Base-by-base conservation (phyloP, 2,113 vertebrate genomes). In the Pelusios castaneus region DNA sequence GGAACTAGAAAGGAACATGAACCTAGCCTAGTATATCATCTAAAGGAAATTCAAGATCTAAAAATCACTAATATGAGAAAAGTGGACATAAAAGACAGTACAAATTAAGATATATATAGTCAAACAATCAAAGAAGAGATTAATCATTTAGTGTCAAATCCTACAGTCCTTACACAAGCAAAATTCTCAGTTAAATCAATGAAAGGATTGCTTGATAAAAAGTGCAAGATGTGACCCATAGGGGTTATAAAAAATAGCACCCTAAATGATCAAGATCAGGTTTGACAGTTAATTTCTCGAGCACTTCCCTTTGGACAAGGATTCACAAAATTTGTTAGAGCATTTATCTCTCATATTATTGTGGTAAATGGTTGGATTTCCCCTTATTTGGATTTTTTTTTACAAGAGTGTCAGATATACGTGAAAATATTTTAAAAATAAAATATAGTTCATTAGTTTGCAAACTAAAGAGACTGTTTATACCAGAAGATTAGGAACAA, bases 21-120 rank as follows among this genome's bases (percentile, higher is more conserved):
- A 10, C 12, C 16, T 82, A 77, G 11, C 2, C 85, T 47, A 80
- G 24, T 41, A 0, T 49, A 49, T 73, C 13, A 81, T 38, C 2
- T 34, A 41, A 2, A 70, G 29, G 84, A 91, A 49, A 41, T 49
- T 11, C 41, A 58, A 89, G 84, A 92, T 24, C 21, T 16, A 14
- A 88, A 70, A 7, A 78, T 31, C 4, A 54, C 8, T 43, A 52
- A 3, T 3, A 80, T 12, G 3, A 5, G 82, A 3, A 21, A 4
- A 0, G 84, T 73, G 54, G 3, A 0, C n/a, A n/a, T 3, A 87
- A 34, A 1, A 54, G 10, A 34, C 9, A 85, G 75, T 2, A 79
- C 29, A 60, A 92, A 56, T 24, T 29, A 84, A 21, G 5, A 4
- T 45, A 34, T 83, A 21, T 24, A 47, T 84, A 47, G 47, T 3